Conservation (phyloP, 2,113 vertebrate species). For the Etia nguti region DNA sequence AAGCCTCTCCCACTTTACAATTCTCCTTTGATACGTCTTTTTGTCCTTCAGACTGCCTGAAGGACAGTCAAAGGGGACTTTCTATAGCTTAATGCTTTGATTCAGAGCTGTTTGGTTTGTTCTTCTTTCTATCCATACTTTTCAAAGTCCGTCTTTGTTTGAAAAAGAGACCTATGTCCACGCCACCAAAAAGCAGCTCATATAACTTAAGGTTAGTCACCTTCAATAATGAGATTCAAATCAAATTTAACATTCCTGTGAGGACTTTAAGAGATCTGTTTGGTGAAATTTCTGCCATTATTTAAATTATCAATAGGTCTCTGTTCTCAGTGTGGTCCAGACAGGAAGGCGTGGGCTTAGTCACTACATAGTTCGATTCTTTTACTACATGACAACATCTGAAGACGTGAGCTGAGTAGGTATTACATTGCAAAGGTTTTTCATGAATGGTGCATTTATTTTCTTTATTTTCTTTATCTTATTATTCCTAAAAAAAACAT, state of each 20-base stretch:
- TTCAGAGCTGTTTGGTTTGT: background rate
- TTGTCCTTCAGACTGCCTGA: background rate
- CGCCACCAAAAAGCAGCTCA: background rate
- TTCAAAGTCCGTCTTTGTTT: background rate
- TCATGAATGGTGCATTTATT: background rate
- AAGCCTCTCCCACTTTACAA: background rate
- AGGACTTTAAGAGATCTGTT: background rate
- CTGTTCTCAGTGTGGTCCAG: background rate
- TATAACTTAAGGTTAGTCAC: background rate
- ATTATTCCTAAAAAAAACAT: background rate
- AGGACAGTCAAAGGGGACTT: background rate
- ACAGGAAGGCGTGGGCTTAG: background rate
- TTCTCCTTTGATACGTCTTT: background rate
- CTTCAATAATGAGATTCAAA: background rate
- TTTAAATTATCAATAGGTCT: background rate
- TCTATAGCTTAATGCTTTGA: background rate
- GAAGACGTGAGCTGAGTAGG: background rate
- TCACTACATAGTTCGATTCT: background rate
- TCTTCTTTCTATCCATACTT: background rate
- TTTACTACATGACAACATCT: background rate
- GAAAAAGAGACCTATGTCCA: background rate
- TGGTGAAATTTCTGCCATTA: background rate
- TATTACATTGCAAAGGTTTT: background rate
- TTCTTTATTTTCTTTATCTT: no score
- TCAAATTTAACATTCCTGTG: background rate